Conservation (phyloP, 1,140 invertebrate genomes). For the Papilio polyxenes region DNA sequence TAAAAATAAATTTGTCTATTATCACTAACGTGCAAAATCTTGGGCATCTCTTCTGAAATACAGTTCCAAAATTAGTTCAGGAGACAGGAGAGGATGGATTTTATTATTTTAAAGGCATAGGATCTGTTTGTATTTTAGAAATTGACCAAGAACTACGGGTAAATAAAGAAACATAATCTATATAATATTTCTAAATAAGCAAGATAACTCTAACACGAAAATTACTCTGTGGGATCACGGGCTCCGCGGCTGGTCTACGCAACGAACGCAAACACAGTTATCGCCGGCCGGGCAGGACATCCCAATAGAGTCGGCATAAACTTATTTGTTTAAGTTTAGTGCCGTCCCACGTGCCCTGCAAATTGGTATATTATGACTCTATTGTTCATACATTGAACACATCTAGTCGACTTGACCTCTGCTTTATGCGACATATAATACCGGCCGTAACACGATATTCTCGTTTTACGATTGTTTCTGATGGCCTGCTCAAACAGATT, state of each 20-base stretch:
- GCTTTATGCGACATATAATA: conserved; percentile 49
- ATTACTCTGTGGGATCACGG: conserved; percentile 18
- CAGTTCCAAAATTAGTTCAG: too few relatives aligned
- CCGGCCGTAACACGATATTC: conserved; percentile 43
- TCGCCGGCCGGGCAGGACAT: conserved; percentile 67
- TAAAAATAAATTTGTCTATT: too few relatives aligned
- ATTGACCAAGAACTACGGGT: too few relatives aligned
- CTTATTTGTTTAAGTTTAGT: conserved; percentile 80
- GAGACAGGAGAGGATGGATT: too few relatives aligned
- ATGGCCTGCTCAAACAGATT: conserved; percentile 33
- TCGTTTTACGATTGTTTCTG: conserved; percentile 38
- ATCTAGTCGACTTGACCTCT: conserved; percentile 63
- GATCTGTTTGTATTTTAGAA: too few relatives aligned
- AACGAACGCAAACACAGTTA: conserved; percentile 37
- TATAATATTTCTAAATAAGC: not conserved
- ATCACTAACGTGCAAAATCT: too few relatives aligned
- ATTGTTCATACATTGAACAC: conserved; percentile 67
- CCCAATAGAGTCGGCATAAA: conserved; percentile 75
- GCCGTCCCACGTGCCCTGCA: conserved; percentile 66
- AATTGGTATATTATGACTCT: conserved; percentile 73
- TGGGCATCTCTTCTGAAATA: too few relatives aligned
- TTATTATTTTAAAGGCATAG: too few relatives aligned
- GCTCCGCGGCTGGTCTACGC: conserved; percentile 9
- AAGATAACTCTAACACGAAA: not conserved
- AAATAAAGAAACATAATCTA: not conserved